Percentiles rank a stretch among this genome's conserved stretches.
Conservation (phyloP, 2,797 vertebrate genomes). For the Alcedo quadribrachys region DNA sequence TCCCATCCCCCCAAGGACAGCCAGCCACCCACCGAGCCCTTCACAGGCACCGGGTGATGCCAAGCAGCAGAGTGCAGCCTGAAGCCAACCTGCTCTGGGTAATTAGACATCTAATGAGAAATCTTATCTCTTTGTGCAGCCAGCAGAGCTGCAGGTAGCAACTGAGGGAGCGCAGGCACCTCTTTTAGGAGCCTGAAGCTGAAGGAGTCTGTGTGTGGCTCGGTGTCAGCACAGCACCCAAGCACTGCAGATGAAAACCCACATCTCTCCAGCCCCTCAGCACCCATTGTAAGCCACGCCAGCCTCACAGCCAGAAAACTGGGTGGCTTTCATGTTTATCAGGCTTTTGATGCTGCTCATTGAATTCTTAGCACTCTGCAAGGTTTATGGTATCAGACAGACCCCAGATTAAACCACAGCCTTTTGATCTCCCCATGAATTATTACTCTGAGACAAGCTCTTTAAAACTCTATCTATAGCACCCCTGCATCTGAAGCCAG, state of each 20-base stretch:
- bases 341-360: slow-evolving; percentile 30
- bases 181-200: background rate
- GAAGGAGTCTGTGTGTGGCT: background rate
- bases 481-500: background rate
- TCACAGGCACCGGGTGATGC: fast-evolving
- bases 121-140: background rate
- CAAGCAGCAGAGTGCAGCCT: background rate
- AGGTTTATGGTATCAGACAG: slow-evolving; percentile 32
- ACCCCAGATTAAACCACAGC: slow-evolving; percentile 25
- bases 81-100: background rate
- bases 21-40: background rate
- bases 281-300: background rate
- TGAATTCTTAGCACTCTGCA: slow-evolving; percentile 14
- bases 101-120: slow-evolving; percentile 30
- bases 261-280: background rate
- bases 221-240: background rate
- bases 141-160: background rate
- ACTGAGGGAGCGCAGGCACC: background rate
- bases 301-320: background rate
- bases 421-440: slow-evolving; percentile 56
- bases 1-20: background rate
- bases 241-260: background rate
- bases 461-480: slow-evolving; percentile 51
- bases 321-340: slow-evolving; percentile 9
- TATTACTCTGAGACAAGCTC: slow-evolving; percentile 51